phyloP scores from a whole-genome alignment of 2,113 vertebrate genomes.

The Ammospiza caudacuta region DNA sequence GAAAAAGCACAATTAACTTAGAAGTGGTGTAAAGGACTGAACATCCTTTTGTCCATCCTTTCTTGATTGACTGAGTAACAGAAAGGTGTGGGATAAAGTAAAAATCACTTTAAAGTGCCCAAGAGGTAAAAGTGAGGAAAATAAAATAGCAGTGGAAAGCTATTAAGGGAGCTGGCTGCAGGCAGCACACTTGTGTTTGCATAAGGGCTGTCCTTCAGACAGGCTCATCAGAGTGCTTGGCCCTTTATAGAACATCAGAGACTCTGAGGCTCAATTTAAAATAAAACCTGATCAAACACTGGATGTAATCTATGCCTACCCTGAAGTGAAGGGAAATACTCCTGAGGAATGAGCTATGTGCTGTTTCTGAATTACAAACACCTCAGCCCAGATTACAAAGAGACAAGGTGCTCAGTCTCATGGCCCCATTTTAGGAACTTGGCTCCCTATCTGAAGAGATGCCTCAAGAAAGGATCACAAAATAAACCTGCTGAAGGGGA shows the following conservation, averaged over 20 bases:
- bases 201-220: conserved; percentile 55
- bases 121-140: conserved; percentile 19
- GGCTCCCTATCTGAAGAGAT: neutral
- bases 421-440: neutral
- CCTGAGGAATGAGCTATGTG: conserved; percentile 32
- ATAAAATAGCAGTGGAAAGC: conserved; percentile 8
- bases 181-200: conserved; percentile 51
- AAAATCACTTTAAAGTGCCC: neutral
- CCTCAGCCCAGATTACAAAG: conserved; percentile 7
- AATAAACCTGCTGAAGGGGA: neutral
- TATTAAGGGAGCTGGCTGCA: conserved; percentile 39
- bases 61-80: conserved; percentile 12
- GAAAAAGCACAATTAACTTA: neutral
- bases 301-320: conserved; percentile 46
- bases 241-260: conserved; percentile 55
- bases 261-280: conserved; percentile 45
- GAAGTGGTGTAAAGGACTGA: neutral
- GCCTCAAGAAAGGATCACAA: conserved; percentile 30
- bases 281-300: conserved; percentile 65
- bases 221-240: neutral
- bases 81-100: conserved; percentile 3
- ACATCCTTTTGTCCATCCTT: neutral
- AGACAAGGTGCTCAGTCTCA: conserved; percentile 2
- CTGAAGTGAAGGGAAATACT: conserved; percentile 48
- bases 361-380: conserved; percentile 52